Evolutionary conservation across 2,113 vertebrate species (phyloP).

Genomic region (Melanostigma gelatinosum): DNA sequence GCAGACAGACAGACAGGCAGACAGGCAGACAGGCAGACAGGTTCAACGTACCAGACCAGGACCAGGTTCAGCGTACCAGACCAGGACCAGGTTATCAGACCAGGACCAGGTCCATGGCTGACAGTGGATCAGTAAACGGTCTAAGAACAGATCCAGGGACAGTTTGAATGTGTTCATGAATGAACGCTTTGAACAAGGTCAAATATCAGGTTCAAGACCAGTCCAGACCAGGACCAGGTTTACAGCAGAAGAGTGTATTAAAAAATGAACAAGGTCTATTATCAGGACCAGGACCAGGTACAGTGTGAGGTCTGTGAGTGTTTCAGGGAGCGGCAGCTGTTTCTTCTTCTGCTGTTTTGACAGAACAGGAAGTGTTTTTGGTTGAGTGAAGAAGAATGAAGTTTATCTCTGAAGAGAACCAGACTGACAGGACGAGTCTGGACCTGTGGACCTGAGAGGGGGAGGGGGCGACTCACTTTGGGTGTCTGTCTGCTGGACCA

Average conservation of each 20-base stretch:
- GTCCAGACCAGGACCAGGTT: neutral
- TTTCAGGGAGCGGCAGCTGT: slow-evolving; percentile 36
- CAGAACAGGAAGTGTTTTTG: slow-evolving; percentile 73
- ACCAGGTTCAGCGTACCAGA: neutral
- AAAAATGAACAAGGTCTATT: neutral
- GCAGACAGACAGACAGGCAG: too few species aligned
- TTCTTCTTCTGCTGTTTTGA: slow-evolving; percentile 56
- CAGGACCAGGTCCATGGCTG: neutral
- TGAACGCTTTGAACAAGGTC: neutral
- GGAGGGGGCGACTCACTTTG: neutral
- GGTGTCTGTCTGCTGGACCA: neutral
- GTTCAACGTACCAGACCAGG: too few species aligned
- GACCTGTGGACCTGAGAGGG: slow-evolving; percentile 33
- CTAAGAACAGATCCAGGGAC: neutral
- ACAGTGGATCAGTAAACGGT: neutral
- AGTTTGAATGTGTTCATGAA: neutral
- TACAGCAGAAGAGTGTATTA: neutral
- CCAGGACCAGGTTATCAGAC: neutral
- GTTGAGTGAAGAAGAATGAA: slow-evolving; percentile 72
- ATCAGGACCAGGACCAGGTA: neutral
- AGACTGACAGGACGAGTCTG: slow-evolving; percentile 57
- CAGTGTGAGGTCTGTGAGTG: slow-evolving; percentile 1
- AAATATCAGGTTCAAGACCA: neutral
- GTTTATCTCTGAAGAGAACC: slow-evolving; percentile 72
- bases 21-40: too few species aligned